phyloP scores from a whole-genome alignment of 2,888 invertebrate genomes.

The Hypselothyrea guttata region DNA sequence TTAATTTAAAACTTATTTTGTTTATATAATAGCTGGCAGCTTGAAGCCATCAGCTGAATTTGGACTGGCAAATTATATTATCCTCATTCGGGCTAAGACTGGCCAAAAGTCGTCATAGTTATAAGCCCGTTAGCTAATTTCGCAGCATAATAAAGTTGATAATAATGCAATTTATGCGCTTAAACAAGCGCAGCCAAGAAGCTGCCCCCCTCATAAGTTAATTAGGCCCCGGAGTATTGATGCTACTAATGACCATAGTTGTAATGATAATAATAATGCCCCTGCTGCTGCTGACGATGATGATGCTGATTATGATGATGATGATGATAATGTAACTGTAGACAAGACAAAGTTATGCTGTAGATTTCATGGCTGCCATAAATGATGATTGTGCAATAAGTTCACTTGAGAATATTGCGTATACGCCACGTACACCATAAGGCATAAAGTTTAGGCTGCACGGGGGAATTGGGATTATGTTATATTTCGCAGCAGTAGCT shows the following conservation, averaged over 20 bases:
- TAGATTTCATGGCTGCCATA: slow-evolving; percentile 34
- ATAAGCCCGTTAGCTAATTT: slow-evolving; percentile 27
- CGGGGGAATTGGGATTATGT: slow-evolving; percentile 41
- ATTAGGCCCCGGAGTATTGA: slow-evolving; percentile 40
- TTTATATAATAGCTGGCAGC: too few species aligned
- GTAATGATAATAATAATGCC: slow-evolving; percentile 30
- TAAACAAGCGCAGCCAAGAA: slow-evolving; percentile 11
- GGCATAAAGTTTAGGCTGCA: slow-evolving; percentile 18
- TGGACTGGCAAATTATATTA: too few species aligned
- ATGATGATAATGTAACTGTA: slow-evolving; percentile 16
- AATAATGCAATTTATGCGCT: slow-evolving; percentile 50
- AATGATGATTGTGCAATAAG: slow-evolving; percentile 47
- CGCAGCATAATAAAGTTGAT: slow-evolving; percentile 33
- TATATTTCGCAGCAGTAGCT: slow-evolving; percentile 1
- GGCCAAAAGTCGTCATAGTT: too few species aligned
- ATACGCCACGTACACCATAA: slow-evolving; percentile 35
- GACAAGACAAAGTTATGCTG: slow-evolving; percentile 35
- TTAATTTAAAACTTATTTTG: too few species aligned
- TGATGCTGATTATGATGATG: slow-evolving; percentile 37
- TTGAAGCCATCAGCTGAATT: too few species aligned
- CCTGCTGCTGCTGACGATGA: slow-evolving; percentile 11
- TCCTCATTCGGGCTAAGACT: too few species aligned
- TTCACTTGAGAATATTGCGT: slow-evolving; percentile 28
- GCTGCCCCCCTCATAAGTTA: slow-evolving; percentile 9
- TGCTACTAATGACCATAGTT: slow-evolving; percentile 33